Evolutionary conservation across 1,140 invertebrate genomes (phyloP), one percentile per base, ranked within the genome.

Genomic region (Trissolcus basalis): DNA sequence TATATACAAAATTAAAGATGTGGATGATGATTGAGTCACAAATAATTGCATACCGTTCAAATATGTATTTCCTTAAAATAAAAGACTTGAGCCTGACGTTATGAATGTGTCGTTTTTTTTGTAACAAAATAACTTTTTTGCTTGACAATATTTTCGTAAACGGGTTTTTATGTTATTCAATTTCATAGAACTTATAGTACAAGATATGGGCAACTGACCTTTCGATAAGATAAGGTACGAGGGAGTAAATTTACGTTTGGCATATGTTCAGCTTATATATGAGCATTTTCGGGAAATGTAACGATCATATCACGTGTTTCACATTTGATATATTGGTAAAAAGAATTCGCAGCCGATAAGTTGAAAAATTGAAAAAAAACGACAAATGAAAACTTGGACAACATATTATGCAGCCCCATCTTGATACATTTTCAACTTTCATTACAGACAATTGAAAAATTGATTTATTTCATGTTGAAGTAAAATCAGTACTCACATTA

Each of bases 251-350:
- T 85, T 87, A 86, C 82, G 84, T 77, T 82, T 78, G 84, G 81
- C 86, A 87, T 86, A 85, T 86, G 83, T 86, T 85, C 75, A 56
- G 80, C 81, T 83, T 87, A 86, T 87, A 87, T 85, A 86, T 83
- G 84, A 85, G 81, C 82, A 81, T 84, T 82, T 82, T 87, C 86
- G 81, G 88, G 88, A 89, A 89, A 89, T 89, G 87, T 84, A 87
- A 84, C 82, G 88, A 89, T 89, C 82, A 76, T 89, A 89, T 89
- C 85, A 76, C 51, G 51, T 74, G 58, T 77, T 81, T 77, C 59
- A 59, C 33, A 50, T 51, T 68, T 79, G 77, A 81, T 79, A 76
- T 79, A 78, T 79, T 74, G 54, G 50, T 41, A 27, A 64, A 49
- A 47, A 59, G 65, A 77, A 78, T 75, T 76, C 70, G 63, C 55